Evolutionary conservation across 2,888 invertebrate genomes (phyloP).

Genomic region (Heteromyza rotundicornis): DNA sequence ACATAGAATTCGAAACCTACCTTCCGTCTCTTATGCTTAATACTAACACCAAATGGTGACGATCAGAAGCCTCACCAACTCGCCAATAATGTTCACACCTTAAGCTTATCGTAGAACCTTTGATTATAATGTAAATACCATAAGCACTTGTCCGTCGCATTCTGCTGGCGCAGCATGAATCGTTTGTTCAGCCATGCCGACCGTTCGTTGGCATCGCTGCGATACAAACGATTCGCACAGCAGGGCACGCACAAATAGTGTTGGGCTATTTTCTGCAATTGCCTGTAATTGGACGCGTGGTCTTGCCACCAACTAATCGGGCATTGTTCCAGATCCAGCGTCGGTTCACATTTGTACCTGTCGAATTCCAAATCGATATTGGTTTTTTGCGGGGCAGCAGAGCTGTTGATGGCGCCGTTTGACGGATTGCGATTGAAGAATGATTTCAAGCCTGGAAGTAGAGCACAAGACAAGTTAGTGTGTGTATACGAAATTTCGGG

Average conservation of each 20-base stretch:
- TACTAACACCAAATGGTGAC: no score
- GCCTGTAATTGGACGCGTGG: slow-evolving; percentile 36
- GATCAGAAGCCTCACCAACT: no score
- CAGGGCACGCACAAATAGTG: slow-evolving; percentile 45
- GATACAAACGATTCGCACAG: slow-evolving; percentile 33
- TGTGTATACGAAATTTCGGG: no score
- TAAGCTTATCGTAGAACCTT: slow-evolving; percentile 16
- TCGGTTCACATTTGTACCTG: slow-evolving; percentile 38
- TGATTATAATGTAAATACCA: slow-evolving; percentile 36
- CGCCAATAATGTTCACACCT: no score
- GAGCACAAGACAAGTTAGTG: no score
- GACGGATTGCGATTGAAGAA: slow-evolving; percentile 37
- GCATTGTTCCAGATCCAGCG: slow-evolving; percentile 46
- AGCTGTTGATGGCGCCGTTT: slow-evolving; percentile 15
- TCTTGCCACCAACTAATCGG: slow-evolving; percentile 50
- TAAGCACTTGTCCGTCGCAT: neutral
- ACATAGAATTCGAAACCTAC: no score
- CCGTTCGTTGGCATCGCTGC: slow-evolving; percentile 7
- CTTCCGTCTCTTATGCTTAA: no score
- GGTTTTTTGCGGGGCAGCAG: slow-evolving; percentile 26
- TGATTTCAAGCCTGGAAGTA: slow-evolving; percentile 40
- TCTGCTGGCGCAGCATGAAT: slow-evolving; percentile 19
- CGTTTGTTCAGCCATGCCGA: slow-evolving; percentile 17
- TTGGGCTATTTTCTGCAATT: slow-evolving; percentile 41
- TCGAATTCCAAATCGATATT: slow-evolving; percentile 41